Percentiles rank a stretch among this genome's conserved stretches.
These are phyloP conservation scores for Mellilla xanthometata DNA, from an alignment of 2,888 invertebrate genomes.

Conservation along the genomic window DNA sequence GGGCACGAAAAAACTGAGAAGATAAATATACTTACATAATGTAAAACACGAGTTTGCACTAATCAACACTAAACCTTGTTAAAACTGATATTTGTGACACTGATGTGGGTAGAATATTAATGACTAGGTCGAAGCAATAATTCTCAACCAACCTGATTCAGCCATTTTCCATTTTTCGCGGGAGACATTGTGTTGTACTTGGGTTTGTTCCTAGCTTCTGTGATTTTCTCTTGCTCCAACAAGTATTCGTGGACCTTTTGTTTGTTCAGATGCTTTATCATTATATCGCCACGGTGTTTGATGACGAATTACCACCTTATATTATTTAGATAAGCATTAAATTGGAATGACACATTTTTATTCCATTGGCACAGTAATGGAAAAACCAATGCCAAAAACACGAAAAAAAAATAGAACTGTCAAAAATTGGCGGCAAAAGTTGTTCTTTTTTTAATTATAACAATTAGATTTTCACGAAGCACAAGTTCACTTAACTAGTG, in stretches of 20 bases:
- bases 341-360: conserved; percentile 3
- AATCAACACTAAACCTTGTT: too few relatives aligned
- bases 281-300: conserved; percentile 34
- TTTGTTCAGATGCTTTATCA: conserved; percentile 68
- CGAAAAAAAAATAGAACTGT: not conserved
- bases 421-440: not conserved
- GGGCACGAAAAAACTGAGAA: not conserved
- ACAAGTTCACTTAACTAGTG: conserved; percentile 47
- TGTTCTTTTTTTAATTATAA: not conserved
- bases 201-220: conserved; percentile 50
- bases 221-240: conserved; percentile 53
- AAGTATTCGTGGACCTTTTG: conserved; percentile 63
- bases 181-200: conserved; percentile 49
- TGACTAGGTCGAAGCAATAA: too few relatives aligned
- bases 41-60: too few relatives aligned
- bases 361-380: not conserved
- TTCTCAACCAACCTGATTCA: conserved; percentile 53
- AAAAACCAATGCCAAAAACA: too few relatives aligned
- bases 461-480: not conserved
- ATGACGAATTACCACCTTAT: conserved; percentile 10
- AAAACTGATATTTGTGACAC: too few relatives aligned
- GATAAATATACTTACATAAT: too few relatives aligned
- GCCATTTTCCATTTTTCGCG: conserved; percentile 59
- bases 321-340: not conserved
- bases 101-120: too few relatives aligned